Conservation (phyloP, 2,113 vertebrate species). For the Psettodes erumei region DNA sequence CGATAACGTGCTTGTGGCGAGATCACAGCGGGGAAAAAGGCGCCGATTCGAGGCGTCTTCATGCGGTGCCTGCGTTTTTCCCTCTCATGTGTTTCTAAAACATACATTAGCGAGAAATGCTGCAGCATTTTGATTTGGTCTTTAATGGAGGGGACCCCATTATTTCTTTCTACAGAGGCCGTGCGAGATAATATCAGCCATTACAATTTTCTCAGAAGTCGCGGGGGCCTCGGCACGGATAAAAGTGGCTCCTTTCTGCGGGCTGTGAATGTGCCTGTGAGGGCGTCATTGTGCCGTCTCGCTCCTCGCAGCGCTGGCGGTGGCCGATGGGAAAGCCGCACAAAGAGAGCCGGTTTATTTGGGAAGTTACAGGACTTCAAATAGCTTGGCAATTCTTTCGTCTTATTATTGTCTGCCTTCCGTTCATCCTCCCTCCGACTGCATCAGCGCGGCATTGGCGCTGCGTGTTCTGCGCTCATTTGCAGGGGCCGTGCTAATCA, state of each 20-base stretch:
- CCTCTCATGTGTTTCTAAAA: constrained; percentile 64
- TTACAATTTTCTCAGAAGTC: constrained; percentile 72
- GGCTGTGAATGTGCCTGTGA: constrained; percentile 44
- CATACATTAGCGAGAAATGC: constrained; percentile 64
- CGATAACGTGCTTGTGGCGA: constrained; percentile 59
- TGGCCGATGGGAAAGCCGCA: constrained; percentile 38
- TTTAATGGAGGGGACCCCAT: constrained; percentile 73
- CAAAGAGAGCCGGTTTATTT: constrained; percentile 34
- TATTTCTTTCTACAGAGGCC: constrained; percentile 54
- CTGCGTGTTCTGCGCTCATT: constrained; percentile 47
- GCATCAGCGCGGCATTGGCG: constrained; percentile 47
- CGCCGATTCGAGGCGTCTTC: constrained; percentile 47
- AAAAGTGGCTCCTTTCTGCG: constrained; percentile 54
- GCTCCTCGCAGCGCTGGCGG: constrained; percentile 13
- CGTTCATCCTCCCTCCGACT: constrained; percentile 51
- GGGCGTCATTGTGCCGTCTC: constrained; percentile 36
- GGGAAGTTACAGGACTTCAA: constrained; percentile 46
- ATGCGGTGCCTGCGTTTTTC: constrained; percentile 49
- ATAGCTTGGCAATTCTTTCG: constrained; percentile 47
- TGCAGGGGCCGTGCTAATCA: constrained; percentile 76
- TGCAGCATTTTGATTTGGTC: constrained; percentile 50
- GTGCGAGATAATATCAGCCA: constrained; percentile 76
- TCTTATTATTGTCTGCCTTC: constrained; percentile 51
- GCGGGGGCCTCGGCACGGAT: constrained; percentile 58
- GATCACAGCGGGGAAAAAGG: constrained; percentile 52